Base-by-base conservation (phyloP, 2,113 vertebrate species). In the Phalacrocorax aristotelis region DNA sequence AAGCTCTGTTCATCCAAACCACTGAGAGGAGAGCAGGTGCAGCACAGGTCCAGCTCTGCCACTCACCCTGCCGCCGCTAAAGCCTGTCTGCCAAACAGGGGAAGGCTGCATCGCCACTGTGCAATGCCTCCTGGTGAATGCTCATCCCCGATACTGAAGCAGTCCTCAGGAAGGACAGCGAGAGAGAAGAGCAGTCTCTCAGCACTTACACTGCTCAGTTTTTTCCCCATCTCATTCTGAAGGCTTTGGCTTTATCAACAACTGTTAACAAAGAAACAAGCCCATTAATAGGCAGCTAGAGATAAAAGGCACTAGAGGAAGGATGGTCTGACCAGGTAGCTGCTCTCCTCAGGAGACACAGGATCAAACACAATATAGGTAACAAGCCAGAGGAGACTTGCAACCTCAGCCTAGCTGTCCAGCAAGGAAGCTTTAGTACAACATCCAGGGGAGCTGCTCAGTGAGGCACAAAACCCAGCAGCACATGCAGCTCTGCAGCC, bases 321-420 rank as follows among this genome's bases (percentile, higher is more conserved):
- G 42, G 23, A 48, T 42, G 55, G 29, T 52, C 68, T 81, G 76
- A 86, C 46, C 54, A 90, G 48, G 71, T 51, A 13, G 0, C 58
- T 80, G 66, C 25, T 90, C 68, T 54, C 46, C 57, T 81, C 83
- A 66, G 46, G 46, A 95, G 58, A 83, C 71, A 46, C 3, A 42
- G 66, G 46, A 86, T 92, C 83, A 83, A 76, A 90, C 38, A 40
- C 85, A 72, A 71, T 54, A 64, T 80, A 72, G 66, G 46, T 69
- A 74, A 83, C 58, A 72, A 83, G 46, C 49, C 58, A 90, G 58
- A 74, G 54, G 76, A 83, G 68, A 34, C 57, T 40, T n/a, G 21
- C n/a, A 93, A 44, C 38, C 74, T 75, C 69, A 84, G 76, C 75
- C 44, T 11, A 11, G 51, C 76, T 83, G 77, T 22, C 76, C 71